Base-by-base conservation (phyloP, 2,113 vertebrate species). In the Dolichallabes microphthalmus region DNA sequence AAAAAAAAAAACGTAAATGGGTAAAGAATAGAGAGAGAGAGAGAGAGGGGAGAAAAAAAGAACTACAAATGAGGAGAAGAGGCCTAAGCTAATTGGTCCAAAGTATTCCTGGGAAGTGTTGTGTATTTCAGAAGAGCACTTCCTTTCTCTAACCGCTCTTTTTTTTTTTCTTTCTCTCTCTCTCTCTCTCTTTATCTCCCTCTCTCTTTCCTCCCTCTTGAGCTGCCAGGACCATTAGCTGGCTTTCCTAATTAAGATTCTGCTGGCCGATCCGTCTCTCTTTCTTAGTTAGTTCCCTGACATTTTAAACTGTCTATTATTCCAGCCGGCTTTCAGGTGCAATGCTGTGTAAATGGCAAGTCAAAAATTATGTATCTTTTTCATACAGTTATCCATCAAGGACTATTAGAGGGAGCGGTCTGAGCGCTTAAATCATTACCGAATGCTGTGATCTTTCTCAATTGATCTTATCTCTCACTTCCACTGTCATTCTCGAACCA, bases 221-320 rank as follows among this genome's bases (percentile, higher is more conserved):
- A 89, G 86, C 88, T 89, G 91, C 89, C 80, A 88, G 82, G 82
- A 89, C 92, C 93, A 93, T 94, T 94, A 94, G 90, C 92, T 89
- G 82, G 91, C 88, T 88, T 87, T 90, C 92, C 94, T 95, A 94
- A 95, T 95, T 95, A 94, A 93, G 93, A 95, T 95, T 95, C 94
- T 35, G 89, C 91, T 80, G 90, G 93, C 91, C 91, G 85, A 90
- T 93, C 93, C 90, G 89, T 95, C 94, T 93, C 92, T 92, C 93
- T 94, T 95, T 94, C 94, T 94, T 94, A 95, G 93, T 94, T 94
- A 94, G 94, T 94, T 94, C 92, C 92, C 93, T 95, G 95, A 95
- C 95, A 95, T 95, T 95, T 95, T 93, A 93, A 95, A 95, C 94
- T 94, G 94, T 95, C 94, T 95, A 95, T 95, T 94, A 95, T 94